These are phyloP conservation scores for Syrphus vitripennis DNA, from an alignment of 2,888 invertebrate genomes.

Conservation along the genomic window DNA sequence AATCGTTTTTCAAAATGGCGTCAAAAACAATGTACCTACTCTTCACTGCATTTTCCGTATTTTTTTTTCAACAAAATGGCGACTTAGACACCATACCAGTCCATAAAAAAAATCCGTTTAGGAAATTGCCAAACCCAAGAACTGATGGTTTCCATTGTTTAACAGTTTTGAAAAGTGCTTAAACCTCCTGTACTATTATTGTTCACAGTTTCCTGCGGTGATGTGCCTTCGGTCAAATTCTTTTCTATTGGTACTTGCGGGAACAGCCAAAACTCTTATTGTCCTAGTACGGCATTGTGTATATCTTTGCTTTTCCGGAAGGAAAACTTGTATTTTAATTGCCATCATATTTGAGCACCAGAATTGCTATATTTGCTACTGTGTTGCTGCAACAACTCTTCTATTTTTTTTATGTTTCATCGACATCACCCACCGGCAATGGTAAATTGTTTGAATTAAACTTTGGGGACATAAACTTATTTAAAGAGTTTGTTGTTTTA, in stretches of 20 bases:
- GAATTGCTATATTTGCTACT: constrained; percentile 4
- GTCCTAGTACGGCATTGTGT: neutral
- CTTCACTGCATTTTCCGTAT: too few species aligned
- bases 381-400: neutral
- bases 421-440: constrained; percentile 4
- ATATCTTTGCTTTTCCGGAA: constrained; percentile 24
- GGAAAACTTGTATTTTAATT: constrained; percentile 56
- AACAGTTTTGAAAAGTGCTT: too few species aligned
- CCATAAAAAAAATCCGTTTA: too few species aligned
- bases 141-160: too few species aligned
- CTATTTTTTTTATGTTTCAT: too few species aligned
- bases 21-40: too few species aligned
- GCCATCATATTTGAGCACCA: constrained; percentile 49
- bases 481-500: constrained; percentile 44
- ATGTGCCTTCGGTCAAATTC: neutral
- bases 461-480: constrained; percentile 36
- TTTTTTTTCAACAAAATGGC: too few species aligned
- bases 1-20: too few species aligned
- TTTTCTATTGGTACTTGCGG: neutral
- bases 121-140: too few species aligned
- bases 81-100: too few species aligned
- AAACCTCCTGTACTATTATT: neutral
- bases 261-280: neutral
- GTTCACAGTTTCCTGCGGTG: neutral
- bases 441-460: constrained; percentile 53